Conservation (phyloP, 2,888 invertebrate species). For the Apocheima hispidaria region DNA sequence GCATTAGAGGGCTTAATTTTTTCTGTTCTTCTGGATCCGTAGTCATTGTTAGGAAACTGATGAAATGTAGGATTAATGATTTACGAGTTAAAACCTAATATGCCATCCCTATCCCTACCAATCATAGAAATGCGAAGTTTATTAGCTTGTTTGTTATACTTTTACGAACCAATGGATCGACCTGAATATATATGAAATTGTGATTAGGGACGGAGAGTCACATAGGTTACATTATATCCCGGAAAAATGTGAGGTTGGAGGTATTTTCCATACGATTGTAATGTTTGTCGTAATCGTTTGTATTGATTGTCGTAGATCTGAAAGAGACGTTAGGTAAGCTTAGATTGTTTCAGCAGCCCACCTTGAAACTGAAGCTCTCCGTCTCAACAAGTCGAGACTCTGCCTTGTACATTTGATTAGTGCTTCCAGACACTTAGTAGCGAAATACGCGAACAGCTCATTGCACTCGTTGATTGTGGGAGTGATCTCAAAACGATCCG, state of each 20-base stretch:
- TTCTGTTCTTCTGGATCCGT: constrained; percentile 78
- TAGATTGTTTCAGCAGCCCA: constrained; percentile 28
- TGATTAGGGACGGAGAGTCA: too few species aligned
- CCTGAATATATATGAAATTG: too few species aligned
- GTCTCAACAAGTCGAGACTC: constrained; percentile 90
- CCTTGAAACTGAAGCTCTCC: constrained; percentile 84
- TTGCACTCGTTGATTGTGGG: constrained; percentile 90
- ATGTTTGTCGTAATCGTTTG: too few species aligned
- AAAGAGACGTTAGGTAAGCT: too few species aligned
- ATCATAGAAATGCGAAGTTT: too few species aligned
- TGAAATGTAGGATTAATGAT: constrained; percentile 32
- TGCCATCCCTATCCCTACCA: too few species aligned
- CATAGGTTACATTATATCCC: too few species aligned
- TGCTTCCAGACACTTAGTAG: constrained; percentile 90
- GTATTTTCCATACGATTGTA: too few species aligned
- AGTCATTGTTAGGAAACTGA: constrained; percentile 81
- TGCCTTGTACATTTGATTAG: constrained; percentile 90
- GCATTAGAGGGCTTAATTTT: constrained; percentile 85
- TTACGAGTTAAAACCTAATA: background rate
- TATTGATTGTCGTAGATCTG: too few species aligned
- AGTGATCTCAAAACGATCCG: constrained; percentile 84
- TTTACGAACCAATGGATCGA: too few species aligned
- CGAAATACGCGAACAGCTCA: constrained; percentile 93
- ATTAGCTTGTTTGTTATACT: too few species aligned
- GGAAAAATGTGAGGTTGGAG: too few species aligned